Percentiles rank a stretch among this genome's conserved stretches.
phyloP scores from a whole-genome alignment of 2,888 invertebrate species.

The Mythimna pallens region DNA sequence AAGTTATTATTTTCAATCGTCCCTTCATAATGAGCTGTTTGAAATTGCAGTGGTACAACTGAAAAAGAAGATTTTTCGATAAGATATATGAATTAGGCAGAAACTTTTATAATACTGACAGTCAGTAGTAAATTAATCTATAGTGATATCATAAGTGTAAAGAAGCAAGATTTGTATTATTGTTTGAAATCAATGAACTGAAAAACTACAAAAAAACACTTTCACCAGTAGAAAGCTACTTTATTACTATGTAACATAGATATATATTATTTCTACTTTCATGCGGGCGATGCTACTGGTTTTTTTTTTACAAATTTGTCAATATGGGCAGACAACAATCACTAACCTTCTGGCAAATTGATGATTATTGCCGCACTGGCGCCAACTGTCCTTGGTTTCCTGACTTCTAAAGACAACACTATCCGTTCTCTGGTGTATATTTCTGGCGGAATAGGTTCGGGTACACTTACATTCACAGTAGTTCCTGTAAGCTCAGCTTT shows the following conservation, averaged over 20 bases:
- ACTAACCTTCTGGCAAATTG: constrained; percentile 77
- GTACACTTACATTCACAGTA: constrained; percentile 63
- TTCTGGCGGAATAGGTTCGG: constrained; percentile 70
- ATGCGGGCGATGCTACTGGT: no score
- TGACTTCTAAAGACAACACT: constrained; percentile 73
- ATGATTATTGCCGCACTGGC: constrained; percentile 78
- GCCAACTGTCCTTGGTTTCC: constrained; percentile 79
- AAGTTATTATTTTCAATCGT: constrained; percentile 74
- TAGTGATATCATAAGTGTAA: no score
- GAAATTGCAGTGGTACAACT: constrained; percentile 75
- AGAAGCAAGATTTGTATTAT: no score
- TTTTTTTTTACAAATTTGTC: no score
- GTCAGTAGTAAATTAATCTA: constrained; percentile 2
- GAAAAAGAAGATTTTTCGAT: constrained; percentile 54
- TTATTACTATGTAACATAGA: no score
- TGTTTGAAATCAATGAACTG: no score
- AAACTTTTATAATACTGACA: not conserved
- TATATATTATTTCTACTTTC: no score
- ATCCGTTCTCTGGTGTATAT: constrained; percentile 69
- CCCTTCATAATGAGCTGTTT: constrained; percentile 75
- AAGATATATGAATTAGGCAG: not conserved
- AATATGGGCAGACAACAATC: not conserved
- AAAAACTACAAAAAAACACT: no score
- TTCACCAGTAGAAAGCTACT: no score
- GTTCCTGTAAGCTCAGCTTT: constrained; percentile 58